Evolutionary conservation across 1,140 invertebrate genomes (phyloP), one percentile per base, ranked within the genome.

Genomic region (Rhysida immarginata): DNA sequence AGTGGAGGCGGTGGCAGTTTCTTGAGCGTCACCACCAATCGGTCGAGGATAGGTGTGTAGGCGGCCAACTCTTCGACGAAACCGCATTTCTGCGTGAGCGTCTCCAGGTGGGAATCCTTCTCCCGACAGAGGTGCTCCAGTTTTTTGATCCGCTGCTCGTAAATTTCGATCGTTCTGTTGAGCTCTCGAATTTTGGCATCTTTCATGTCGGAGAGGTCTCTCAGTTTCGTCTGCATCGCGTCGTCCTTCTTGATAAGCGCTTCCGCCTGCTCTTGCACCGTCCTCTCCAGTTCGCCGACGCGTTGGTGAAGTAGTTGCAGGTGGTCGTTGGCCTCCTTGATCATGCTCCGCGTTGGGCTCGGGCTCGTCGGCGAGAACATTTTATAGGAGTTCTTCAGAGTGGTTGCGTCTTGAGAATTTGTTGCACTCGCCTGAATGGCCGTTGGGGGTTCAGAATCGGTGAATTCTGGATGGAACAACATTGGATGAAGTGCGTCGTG

Each of bases 261-360:
- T 35, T 61, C 61, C 2, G 49, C 54, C 48, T 63, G 62, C 20
- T 60, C 53, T 25, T 58, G 41, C 1, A 62, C 58, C 2, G 55
- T 62, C 18, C 53, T 51, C 53, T 63, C 62, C 27, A 63, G 27
- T 45, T 63, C 62, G 27, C 51, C 56, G 29, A 63, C 62, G 50
- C 54, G 54, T 24, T 57, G 48, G 55, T 63, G 61, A 2, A 63
- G 27, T 21, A 63, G 42, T 23, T 62, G 62, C 25, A 63, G 57
- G 54, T 63, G 62, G 53, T 62, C 61, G 53, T 63, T 63, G 8
- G 62, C 62, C 55, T 63, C 62, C 51, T 63, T 63, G 35, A 63
- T 63, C 52, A 62, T 63, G 11, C 49, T 60, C 14, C 61, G 51
- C 26, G 61, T 63, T 21, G 62, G 62, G 26, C 55, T 56, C 2